phyloP scores from a whole-genome alignment of 2,113 vertebrate genomes.

The Mesoclemmys tuberculata region DNA sequence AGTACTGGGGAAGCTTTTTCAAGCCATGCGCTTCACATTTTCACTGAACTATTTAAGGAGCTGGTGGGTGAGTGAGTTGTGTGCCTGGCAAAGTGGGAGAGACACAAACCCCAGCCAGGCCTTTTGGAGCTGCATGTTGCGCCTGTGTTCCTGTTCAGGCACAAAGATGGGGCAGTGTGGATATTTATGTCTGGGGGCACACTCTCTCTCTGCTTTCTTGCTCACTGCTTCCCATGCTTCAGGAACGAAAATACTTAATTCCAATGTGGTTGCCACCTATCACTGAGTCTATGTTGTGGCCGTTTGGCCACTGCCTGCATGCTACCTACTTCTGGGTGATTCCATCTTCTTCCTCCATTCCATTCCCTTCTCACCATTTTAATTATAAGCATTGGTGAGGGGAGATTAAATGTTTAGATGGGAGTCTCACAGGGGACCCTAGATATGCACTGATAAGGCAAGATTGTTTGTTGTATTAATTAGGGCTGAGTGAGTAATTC shows the following conservation, averaged over 20 bases:
- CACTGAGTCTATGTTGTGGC: background rate
- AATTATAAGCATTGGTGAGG: background rate
- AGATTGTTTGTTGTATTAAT: background rate
- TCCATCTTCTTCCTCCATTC: background rate
- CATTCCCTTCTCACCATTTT: background rate
- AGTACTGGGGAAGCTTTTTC: background rate
- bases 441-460: background rate
- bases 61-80: background rate
- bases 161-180: background rate
- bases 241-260: background rate
- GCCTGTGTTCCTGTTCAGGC: background rate
- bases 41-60: background rate
- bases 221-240: background rate
- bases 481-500: background rate
- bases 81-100: background rate
- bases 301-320: background rate
- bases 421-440: background rate
- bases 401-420: background rate
- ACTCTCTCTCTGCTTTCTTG: background rate
- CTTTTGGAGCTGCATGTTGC: background rate
- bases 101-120: background rate
- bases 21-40: background rate
- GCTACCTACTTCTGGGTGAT: background rate
- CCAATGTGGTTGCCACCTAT: background rate
- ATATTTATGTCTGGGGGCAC: background rate